Conservation (phyloP, 2,113 vertebrate genomes). For the Callionymus lyra region DNA sequence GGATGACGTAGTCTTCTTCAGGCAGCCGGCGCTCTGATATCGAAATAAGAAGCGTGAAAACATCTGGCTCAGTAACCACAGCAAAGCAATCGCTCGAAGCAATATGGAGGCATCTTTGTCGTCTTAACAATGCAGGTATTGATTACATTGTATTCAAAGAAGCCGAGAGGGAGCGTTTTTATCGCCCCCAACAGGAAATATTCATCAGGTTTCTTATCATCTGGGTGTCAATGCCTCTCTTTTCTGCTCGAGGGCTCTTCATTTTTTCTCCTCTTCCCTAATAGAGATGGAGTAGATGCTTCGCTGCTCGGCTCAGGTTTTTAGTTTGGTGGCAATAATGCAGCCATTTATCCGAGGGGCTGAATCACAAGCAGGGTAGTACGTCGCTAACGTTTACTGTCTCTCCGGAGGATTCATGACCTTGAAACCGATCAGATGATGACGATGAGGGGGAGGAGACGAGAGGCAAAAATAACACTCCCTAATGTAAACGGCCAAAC, state of each 20-base stretch:
- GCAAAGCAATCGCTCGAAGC: not conserved
- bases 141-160: constrained; percentile 30
- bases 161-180: constrained; percentile 21
- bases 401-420: constrained; percentile 28
- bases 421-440: constrained; percentile 40
- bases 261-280: constrained; percentile 35
- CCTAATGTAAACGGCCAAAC: constrained; percentile 42
- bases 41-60: not conserved
- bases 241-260: constrained; percentile 35
- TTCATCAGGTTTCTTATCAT: constrained; percentile 40
- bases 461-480: constrained; percentile 40
- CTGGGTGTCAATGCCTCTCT: constrained; percentile 24
- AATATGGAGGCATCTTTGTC: not conserved
- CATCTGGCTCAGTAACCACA: constrained; percentile 1
- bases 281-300: constrained; percentile 46
- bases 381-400: constrained; percentile 12
- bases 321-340: constrained; percentile 24
- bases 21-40: constrained; percentile 81
- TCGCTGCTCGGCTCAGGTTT: constrained; percentile 29
- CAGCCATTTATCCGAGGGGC: constrained; percentile 36
- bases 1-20: constrained; percentile 89
- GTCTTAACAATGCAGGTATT: constrained; percentile 14
- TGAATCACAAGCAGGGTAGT: constrained; percentile 27
- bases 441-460: constrained; percentile 6
- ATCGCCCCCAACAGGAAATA: constrained; percentile 29